These are phyloP conservation scores for Orchesellides sinensis DNA, from an alignment of 2,888 invertebrate species.

Conservation along the genomic window DNA sequence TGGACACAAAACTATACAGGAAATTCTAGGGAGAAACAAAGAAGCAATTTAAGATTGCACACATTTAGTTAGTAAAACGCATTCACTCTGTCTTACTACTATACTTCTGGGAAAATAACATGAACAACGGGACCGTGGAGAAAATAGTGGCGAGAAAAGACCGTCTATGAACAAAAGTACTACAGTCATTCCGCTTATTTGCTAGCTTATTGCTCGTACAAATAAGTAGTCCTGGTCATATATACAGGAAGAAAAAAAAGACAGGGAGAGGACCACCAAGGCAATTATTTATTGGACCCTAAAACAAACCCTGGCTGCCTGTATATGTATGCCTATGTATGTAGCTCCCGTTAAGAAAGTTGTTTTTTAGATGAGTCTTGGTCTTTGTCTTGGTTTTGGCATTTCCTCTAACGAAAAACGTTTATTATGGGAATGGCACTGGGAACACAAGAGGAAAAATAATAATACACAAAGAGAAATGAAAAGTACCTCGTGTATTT, in stretches of 20 bases:
- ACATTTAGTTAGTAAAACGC: constrained; percentile 18
- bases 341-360: neutral
- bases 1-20: no score
- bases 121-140: neutral
- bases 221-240: constrained; percentile 29
- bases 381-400: constrained; percentile 57
- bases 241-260: constrained; percentile 19
- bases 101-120: neutral
- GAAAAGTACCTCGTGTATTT: constrained; percentile 40
- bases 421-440: constrained; percentile 66
- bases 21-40: constrained; percentile 16
- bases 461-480: constrained; percentile 34
- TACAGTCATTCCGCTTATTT: constrained; percentile 47
- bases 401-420: constrained; percentile 56
- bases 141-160: constrained; percentile 47
- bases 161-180: neutral
- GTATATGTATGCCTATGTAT: no score
- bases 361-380: constrained; percentile 70
- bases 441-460: neutral
- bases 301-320: no score
- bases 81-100: neutral
- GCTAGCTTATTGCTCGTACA: constrained; percentile 45
- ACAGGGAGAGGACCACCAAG: constrained; percentile 66
- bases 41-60: neutral
- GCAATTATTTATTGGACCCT: constrained; percentile 74